Conservation (phyloP, 2,797 vertebrate species). For the Hydrolagus colliei region DNA sequence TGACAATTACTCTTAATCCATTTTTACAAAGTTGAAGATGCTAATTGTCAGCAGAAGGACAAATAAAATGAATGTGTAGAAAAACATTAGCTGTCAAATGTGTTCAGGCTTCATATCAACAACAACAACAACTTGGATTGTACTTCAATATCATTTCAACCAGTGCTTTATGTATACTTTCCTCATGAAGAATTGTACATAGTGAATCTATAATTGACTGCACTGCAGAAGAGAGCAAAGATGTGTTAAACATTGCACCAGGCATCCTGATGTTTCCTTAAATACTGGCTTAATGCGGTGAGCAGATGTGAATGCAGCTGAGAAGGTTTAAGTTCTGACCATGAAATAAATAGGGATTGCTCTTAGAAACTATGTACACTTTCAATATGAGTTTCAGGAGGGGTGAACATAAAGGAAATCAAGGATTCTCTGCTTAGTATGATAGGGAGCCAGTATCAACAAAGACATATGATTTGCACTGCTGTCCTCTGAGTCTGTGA, state of each 20-base stretch:
- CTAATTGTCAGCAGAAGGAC: background rate
- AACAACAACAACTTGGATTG: too few species aligned
- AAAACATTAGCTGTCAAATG: background rate
- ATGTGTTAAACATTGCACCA: background rate
- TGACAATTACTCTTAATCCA: background rate
- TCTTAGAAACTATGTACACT: background rate
- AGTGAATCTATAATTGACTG: background rate
- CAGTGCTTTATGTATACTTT: background rate
- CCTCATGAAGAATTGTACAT: background rate
- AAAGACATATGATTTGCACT: background rate
- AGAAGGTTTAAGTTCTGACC: too few species aligned
- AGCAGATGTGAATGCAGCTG: too few species aligned
- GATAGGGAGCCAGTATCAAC: background rate
- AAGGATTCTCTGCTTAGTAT: background rate
- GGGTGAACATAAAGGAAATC: background rate
- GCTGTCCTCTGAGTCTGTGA: background rate
- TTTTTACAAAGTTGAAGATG: background rate
- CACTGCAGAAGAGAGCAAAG: background rate
- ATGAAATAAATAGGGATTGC: too few species aligned
- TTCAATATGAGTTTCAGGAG: background rate
- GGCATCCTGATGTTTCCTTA: background rate
- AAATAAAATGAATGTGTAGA: background rate
- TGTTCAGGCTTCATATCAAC: too few species aligned
- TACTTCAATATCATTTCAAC: background rate
- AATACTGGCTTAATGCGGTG: too few species aligned